These are phyloP conservation scores for Saxicola maurus DNA, from an alignment of 2,797 vertebrate species.

Conservation along the genomic window DNA sequence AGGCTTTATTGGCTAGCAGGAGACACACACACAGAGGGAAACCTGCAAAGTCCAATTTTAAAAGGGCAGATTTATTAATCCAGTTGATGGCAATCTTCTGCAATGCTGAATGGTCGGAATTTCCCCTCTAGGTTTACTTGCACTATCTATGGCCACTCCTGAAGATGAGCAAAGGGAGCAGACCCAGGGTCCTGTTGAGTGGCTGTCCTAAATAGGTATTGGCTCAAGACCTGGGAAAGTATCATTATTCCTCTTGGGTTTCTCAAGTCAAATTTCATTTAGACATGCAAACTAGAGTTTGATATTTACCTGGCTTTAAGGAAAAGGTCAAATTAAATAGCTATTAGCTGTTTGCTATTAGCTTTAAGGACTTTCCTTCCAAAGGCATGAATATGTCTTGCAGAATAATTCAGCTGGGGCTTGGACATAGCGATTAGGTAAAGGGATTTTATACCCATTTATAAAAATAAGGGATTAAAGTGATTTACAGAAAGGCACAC, in stretches of 20 bases:
- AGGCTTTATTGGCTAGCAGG: not conserved
- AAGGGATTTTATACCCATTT: not conserved
- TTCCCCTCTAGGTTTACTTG: not conserved
- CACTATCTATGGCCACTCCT: rapidly evolving
- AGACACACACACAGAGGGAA: not conserved
- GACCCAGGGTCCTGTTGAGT: not conserved
- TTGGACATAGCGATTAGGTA: not conserved
- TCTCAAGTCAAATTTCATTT: not conserved
- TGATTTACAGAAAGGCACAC: not conserved
- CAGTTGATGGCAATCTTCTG: not conserved
- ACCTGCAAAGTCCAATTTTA: not conserved
- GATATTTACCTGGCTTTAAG: slow-evolving; percentile 35
- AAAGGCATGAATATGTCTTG: not conserved
- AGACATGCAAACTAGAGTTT: not conserved
- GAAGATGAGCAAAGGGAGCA: not conserved
- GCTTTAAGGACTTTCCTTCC: not conserved
- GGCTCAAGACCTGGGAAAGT: not conserved
- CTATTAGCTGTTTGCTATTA: not conserved
- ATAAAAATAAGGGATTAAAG: not conserved
- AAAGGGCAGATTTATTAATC: not conserved
- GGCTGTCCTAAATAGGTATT: rapidly evolving
- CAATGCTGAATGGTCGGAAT: not conserved
- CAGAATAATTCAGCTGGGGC: not conserved
- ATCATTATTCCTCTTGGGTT: not conserved
- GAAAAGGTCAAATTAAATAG: slow-evolving; percentile 39